These are phyloP conservation scores for Leiothrix lutea DNA, from an alignment of 2,113 vertebrate species.

Conservation along the genomic window DNA sequence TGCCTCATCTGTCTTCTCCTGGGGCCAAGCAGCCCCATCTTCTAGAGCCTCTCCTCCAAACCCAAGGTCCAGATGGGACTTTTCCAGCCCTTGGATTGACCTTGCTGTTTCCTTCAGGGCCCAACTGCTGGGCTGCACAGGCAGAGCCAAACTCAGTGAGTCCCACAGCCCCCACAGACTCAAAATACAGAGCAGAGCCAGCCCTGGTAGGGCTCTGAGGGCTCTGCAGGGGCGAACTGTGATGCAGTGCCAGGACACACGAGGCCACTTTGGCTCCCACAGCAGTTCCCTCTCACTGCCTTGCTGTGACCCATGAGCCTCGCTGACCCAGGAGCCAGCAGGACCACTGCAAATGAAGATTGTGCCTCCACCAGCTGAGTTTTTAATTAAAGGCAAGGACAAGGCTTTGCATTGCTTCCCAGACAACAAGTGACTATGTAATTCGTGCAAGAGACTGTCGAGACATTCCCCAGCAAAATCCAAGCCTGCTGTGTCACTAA, in stretches of 20 bases:
- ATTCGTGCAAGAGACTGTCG: background rate
- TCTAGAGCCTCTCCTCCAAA: background rate
- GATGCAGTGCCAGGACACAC: background rate
- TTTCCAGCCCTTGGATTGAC: background rate
- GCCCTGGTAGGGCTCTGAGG: background rate
- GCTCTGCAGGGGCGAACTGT: background rate
- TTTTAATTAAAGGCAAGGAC: conserved; percentile 17
- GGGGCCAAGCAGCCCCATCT: background rate
- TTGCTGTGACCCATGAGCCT: rapidly evolving
- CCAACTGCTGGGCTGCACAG: rapidly evolving
- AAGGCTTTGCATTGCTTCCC: background rate
- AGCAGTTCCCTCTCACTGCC: background rate
- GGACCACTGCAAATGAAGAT: background rate
- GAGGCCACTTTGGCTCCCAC: background rate
- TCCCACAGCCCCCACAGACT: background rate
- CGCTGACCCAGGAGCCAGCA: background rate
- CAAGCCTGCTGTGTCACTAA: background rate
- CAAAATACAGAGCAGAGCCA: background rate
- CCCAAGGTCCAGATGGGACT: background rate
- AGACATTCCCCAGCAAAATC: background rate
- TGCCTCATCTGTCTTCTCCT: background rate
- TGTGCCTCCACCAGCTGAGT: background rate
- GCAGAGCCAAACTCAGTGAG: background rate
- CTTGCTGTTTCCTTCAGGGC: background rate
- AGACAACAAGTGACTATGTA: background rate